Evolutionary conservation across 1,140 invertebrate species (phyloP).

Genomic region (Drosophila ohnishii): DNA sequence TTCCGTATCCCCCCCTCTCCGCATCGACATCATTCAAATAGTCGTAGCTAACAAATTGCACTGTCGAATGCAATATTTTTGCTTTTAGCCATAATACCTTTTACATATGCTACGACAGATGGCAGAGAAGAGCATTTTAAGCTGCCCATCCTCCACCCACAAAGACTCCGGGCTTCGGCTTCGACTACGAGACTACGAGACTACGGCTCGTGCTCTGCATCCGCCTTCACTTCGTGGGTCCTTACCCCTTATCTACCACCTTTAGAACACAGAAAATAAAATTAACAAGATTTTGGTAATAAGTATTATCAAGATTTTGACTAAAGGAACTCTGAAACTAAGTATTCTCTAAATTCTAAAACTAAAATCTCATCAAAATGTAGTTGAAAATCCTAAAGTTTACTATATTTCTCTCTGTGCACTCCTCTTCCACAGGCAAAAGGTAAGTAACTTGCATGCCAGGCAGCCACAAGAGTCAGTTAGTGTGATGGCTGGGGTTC

Average conservation of each 20-base stretch:
- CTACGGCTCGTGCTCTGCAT: neutral
- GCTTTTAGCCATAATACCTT: conserved; percentile 82
- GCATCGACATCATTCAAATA: conserved; percentile 75
- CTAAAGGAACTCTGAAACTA: too few relatives aligned
- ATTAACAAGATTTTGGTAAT: neutral
- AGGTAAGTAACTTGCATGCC: conserved; percentile 74
- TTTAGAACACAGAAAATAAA: conserved; percentile 2
- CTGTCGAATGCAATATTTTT: conserved; percentile 82
- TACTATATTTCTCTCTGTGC: neutral
- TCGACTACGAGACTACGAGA: neutral
- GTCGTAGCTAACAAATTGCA: conserved; percentile 77
- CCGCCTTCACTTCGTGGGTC: neutral
- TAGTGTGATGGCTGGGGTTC: conserved; percentile 18
- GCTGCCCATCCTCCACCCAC: conserved; percentile 50
- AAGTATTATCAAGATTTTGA: neutral
- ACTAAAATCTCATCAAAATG: too few relatives aligned
- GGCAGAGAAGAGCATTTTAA: conserved; percentile 62
- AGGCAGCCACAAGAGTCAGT: conserved; percentile 47
- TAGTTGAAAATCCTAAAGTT: too few relatives aligned
- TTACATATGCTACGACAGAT: conserved; percentile 77
- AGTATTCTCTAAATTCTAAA: fast-evolving
- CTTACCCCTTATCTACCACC: neutral
- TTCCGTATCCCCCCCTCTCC: neutral
- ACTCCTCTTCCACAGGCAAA: conserved; percentile 11
- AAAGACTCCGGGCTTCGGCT: neutral